These are phyloP conservation scores for Heliangelus exortis DNA, from an alignment of 2,797 vertebrate genomes.

Conservation along the genomic window DNA sequence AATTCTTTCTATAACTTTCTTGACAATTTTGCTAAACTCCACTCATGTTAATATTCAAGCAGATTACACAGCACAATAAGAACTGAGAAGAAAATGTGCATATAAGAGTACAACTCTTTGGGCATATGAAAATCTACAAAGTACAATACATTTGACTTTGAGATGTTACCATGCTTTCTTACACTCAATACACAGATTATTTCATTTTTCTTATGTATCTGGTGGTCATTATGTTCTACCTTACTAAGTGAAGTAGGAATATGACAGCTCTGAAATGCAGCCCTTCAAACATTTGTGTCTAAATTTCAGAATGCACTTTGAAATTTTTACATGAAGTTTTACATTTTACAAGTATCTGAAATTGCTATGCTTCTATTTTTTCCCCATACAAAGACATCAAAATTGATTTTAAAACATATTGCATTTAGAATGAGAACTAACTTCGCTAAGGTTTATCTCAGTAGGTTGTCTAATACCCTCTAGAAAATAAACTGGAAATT, in stretches of 20 bases:
- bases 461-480: not conserved
- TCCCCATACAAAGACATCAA: not conserved
- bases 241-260: not conserved
- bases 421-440: slow-evolving; percentile 31
- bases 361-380: not conserved
- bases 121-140: not conserved
- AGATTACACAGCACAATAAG: not conserved
- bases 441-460: not conserved
- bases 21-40: not conserved
- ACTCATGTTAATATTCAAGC: not conserved
- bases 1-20: not conserved
- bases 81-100: not conserved
- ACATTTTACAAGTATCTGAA: not conserved
- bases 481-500: slow-evolving; percentile 40
- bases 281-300: not conserved
- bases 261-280: not conserved
- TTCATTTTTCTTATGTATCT: not conserved
- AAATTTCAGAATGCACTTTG: not conserved
- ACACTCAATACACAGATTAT: not conserved
- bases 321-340: not conserved
- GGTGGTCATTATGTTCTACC: not conserved
- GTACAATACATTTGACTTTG: not conserved
- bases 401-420: not conserved
- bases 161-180: not conserved
- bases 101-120: not conserved